Conservation (phyloP, 2,113 vertebrate genomes). For the Python bivittatus region DNA sequence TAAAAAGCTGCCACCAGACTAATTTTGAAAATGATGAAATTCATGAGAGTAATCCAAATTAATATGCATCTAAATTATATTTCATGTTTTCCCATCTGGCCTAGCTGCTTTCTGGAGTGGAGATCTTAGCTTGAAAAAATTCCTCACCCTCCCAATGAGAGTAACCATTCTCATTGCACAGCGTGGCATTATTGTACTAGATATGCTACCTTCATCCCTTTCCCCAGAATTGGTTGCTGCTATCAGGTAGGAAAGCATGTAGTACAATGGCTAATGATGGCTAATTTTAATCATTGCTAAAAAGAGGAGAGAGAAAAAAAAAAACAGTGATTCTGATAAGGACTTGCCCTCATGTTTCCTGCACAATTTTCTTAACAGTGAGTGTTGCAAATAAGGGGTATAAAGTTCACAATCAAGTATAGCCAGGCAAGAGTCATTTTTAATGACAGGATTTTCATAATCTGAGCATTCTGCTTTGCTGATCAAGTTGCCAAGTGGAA, state of each 20-base stretch:
- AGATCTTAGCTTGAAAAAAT: background rate
- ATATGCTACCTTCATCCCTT: background rate
- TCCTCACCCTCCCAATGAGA: background rate
- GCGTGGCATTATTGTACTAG: background rate
- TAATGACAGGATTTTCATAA: conserved; percentile 7
- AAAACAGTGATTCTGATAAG: background rate
- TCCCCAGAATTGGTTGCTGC: background rate
- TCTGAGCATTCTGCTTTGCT: background rate
- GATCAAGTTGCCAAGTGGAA: conserved; percentile 19
- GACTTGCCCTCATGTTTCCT: background rate
- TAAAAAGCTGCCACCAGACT: background rate
- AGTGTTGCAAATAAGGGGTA: background rate
- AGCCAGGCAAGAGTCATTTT: background rate
- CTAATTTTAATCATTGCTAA: background rate
- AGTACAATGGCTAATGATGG: background rate
- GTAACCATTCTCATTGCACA: background rate
- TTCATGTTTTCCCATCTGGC: background rate
- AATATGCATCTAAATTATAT: background rate
- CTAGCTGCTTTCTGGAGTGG: background rate
- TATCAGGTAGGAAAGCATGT: background rate
- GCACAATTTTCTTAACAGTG: background rate
- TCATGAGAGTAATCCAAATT: background rate
- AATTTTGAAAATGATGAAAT: background rate
- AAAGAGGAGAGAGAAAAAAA: background rate
- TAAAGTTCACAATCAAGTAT: background rate